Base-by-base conservation (phyloP, 2,113 vertebrate genomes). In the Microcebus tavaratra region DNA sequence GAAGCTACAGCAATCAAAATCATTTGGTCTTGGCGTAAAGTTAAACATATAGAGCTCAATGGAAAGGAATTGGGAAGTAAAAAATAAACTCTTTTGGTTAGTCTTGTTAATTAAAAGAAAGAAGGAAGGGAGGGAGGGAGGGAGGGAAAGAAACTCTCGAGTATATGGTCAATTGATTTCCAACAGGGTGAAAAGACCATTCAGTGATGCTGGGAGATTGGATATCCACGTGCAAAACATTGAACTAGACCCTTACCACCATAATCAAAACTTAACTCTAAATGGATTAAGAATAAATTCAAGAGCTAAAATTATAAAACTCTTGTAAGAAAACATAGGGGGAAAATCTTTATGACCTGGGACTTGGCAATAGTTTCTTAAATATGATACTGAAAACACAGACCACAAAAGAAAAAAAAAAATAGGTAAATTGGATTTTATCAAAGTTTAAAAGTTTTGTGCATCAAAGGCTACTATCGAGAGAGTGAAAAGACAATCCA, bases 211-310 rank as follows among this genome's bases (percentile, higher is more conserved):
- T 27, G 63, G 63, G 65, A 27, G 10, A 18, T 17, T 12, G 45
- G n/a, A 12, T 6, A 9, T 18, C 21, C 21, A 53, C 20, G 1
- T 6, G 5, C 27, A 6, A 6, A 45, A 57, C 6, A 15, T 8
- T 45, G 36, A 45, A 17, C 36, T 15, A 36, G 9, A 42, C 36
- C 36, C 84, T 53, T 42, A 17, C 39, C 13, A 27, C 42, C 25
- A 75, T 75, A 75, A 29, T 45, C 25, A 75, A 75, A 48, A 75
- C 29, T 48, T 48, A 45, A 45, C 72, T 75, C 72, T 42, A 75
- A 29, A 45, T 48, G 42, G 25, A 29, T 75, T 75, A 45, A 45
- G 3, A 73, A 23, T 27, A 27, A 42, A 73, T 39, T 42, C 25
- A 73, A 14, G 70, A 42, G 39, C 6, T 73, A 42, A 72, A 72